A percentile compares a stretch with the other conserved stretches of the same genome.
Conservation (phyloP, 1,140 invertebrate species). For the Scylla paramamosain region DNA sequence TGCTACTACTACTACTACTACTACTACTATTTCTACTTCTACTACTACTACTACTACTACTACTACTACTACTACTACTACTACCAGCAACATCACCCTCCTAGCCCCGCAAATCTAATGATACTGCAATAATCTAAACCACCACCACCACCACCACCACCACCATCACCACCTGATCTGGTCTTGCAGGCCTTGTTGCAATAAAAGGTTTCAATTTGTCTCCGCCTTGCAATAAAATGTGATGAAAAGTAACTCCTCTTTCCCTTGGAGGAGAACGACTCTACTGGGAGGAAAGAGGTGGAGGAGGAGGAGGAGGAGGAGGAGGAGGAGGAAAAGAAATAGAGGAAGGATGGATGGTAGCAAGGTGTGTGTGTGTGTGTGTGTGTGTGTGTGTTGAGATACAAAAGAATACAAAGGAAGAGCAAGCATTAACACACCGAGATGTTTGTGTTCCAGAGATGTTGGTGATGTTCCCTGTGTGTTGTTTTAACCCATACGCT, state of each 20-base stretch:
- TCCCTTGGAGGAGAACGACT: slow-evolving; percentile 40
- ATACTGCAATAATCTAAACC: background rate
- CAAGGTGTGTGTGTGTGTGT: too few species aligned
- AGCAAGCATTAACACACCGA: too few species aligned
- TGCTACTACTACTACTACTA: slow-evolving; percentile 52
- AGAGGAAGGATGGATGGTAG: background rate
- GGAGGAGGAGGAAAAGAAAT: background rate
- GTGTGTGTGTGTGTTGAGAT: too few species aligned
- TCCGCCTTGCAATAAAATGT: slow-evolving; percentile 71
- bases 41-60: background rate
- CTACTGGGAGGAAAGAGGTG: slow-evolving; percentile 35
- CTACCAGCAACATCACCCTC: background rate
- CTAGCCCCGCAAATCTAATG: background rate
- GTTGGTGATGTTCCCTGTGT: too few species aligned
- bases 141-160: background rate
- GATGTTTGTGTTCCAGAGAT: too few species aligned
- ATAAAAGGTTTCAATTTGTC: slow-evolving; percentile 73
- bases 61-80: background rate
- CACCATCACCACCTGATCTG: background rate
- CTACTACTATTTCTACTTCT: slow-evolving; percentile 26
- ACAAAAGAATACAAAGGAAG: too few species aligned
- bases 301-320: background rate
- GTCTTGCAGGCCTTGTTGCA: slow-evolving; percentile 42
- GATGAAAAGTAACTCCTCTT: slow-evolving; percentile 73
- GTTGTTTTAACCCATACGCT: too few species aligned